Evolutionary conservation across 2,113 vertebrate species (phyloP).

Genomic region (Scalopus aquaticus): DNA sequence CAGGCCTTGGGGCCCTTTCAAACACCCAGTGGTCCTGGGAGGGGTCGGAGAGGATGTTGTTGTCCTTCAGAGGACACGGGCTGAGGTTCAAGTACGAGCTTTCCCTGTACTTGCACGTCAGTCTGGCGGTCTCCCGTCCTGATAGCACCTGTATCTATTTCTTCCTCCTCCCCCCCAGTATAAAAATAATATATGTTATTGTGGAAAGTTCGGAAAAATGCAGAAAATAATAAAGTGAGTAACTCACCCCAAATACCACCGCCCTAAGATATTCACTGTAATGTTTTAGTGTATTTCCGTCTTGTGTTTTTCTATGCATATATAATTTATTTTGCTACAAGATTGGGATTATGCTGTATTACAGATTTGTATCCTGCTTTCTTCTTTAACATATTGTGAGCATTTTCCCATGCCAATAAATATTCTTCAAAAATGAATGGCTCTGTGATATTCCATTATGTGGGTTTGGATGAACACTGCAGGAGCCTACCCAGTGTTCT

Average conservation of each 20-base stretch:
- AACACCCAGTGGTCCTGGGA: background rate
- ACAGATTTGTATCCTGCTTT: slow-evolving; percentile 74
- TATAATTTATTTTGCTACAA: slow-evolving; percentile 79
- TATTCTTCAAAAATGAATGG: slow-evolving; percentile 64
- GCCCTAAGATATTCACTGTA: slow-evolving; percentile 42
- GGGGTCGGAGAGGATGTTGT: background rate
- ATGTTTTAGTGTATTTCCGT: slow-evolving; percentile 55
- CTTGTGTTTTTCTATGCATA: slow-evolving; percentile 74
- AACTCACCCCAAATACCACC: slow-evolving; percentile 6
- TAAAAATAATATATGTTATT: slow-evolving; percentile 35
- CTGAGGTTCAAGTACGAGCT: background rate
- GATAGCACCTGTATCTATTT: background rate
- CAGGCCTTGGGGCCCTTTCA: background rate
- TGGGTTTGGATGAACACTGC: background rate
- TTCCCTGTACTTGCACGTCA: background rate
- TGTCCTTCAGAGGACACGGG: background rate
- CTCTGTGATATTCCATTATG: slow-evolving; percentile 59
- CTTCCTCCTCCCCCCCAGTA: background rate
- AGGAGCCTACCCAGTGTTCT: background rate
- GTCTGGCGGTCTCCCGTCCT: background rate
- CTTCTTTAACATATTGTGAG: slow-evolving; percentile 71
- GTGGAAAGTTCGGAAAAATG: slow-evolving; percentile 17
- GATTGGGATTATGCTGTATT: slow-evolving; percentile 69
- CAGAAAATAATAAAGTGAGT: background rate
- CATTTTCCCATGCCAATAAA: slow-evolving; percentile 79